Evolutionary conservation across 2,888 invertebrate species (phyloP).

Genomic region (Amphipoea lucens): DNA sequence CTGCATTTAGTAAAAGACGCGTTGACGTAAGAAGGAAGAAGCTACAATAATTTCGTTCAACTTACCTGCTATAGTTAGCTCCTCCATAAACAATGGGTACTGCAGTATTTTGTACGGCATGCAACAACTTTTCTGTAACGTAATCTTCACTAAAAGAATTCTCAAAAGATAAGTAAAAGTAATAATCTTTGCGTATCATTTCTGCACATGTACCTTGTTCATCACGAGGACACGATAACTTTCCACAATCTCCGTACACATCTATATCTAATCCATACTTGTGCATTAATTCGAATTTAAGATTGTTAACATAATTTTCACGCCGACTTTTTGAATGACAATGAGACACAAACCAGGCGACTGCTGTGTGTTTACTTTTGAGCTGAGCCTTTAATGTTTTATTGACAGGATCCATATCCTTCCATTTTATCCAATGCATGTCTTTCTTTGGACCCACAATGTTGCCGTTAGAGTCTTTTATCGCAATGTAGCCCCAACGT

Average conservation of each 20-base stretch:
- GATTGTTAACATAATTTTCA: constrained; percentile 53
- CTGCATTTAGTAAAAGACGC: background rate
- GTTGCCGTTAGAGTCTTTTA: constrained; percentile 73
- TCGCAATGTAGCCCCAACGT: constrained; percentile 79
- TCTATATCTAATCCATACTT: constrained; percentile 61
- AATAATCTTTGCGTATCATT: constrained; percentile 70
- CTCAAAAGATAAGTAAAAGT: constrained; percentile 82
- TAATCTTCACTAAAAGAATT: constrained; percentile 81
- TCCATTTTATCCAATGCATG: constrained; percentile 78
- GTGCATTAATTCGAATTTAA: constrained; percentile 50
- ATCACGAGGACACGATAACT: constrained; percentile 57
- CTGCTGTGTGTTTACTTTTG: constrained; percentile 68
- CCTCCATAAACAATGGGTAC: constrained; percentile 93
- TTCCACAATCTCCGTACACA: constrained; percentile 69
- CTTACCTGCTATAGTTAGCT: constrained; percentile 80
- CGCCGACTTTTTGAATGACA: constrained; percentile 61
- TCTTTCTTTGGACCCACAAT: constrained; percentile 77
- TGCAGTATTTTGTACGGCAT: constrained; percentile 83
- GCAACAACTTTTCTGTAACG: constrained; percentile 78
- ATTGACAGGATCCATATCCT: constrained; percentile 72
- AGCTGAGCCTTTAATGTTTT: constrained; percentile 70
- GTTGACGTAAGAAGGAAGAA: background rate
- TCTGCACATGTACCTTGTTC: constrained; percentile 68
- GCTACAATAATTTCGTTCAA: background rate
- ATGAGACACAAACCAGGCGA: constrained; percentile 75